Evolutionary conservation across 1,140 invertebrate genomes (phyloP), one percentile per base, ranked within the genome.

Genomic region (Gerris buenoi): DNA sequence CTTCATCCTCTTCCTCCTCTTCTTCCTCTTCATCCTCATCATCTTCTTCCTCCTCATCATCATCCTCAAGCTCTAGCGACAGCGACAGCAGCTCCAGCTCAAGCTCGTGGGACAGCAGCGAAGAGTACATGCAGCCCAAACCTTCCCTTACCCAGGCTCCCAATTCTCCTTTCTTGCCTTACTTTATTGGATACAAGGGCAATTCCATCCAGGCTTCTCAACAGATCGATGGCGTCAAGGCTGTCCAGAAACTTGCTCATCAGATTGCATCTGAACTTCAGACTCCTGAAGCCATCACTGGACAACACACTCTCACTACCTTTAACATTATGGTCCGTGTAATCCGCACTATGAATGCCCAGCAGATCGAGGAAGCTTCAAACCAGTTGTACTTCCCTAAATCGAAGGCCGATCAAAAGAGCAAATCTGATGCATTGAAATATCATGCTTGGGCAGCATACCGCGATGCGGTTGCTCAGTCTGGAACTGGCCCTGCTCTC

Each of bases 401-500:
- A 26, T 23, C 18, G 33, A 76, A 75, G 60, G 71, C 72, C 2
- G 73, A 74, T 61, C n/a, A 22, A 18, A 13, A 66, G 33, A 70
- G 68, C 33, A 25, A 15, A 25, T 22, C 56, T 18, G 65, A 65
- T 46, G 63, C 66, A 25, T 10, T 28, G 25, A 64, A 71, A 63
- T 68, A 65, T 60, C 33, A 63, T 14, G 68, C 10, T 27, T 67
- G 84, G 84, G 76, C 73, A 68, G 76, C 81, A 5, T 85, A 80
- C 74, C 81, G 82, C 60, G 84, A 87, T 71, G 82, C 83, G 25
- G 77, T 88, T 2, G 76, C 81, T 18, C 79, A 85, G 75, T 77
- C 81, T 29, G 87, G 86, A 68, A 88, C 85, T 18, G 78, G 81
- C 57, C 85, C 86, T 2, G 83, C 84, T 33, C 80, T 87, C 63